These are phyloP conservation scores for Tyto alba DNA, from an alignment of 2,113 vertebrate species.

Conservation along the genomic window DNA sequence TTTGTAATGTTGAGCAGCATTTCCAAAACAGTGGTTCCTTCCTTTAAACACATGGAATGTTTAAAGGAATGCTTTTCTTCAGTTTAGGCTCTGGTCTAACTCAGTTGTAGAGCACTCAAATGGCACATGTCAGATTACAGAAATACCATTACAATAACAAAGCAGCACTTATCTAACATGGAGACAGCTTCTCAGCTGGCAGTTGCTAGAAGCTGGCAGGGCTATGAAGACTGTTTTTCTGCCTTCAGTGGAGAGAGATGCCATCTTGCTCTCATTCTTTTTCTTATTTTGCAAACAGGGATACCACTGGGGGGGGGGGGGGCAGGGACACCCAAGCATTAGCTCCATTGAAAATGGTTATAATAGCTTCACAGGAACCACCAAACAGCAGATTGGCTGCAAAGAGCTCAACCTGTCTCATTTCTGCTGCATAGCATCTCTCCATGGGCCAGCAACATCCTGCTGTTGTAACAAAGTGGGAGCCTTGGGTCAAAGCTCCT, in stretches of 20 bases:
- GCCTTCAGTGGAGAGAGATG: not conserved
- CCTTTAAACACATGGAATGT: not conserved
- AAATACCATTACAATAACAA: not conserved
- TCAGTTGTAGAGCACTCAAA: not conserved
- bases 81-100: not conserved
- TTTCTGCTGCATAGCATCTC: not conserved
- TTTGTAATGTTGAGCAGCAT: not conserved
- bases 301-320: not conserved
- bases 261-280: not conserved
- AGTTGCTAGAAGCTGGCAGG: not conserved
- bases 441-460: not conserved
- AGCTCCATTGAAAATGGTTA: not conserved
- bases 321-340: accelerated
- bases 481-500: not conserved
- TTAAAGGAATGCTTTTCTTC: not conserved
- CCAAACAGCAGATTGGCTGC: not conserved
- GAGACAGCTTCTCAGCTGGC: not conserved
- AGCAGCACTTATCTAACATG: not conserved
- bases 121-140: not conserved
- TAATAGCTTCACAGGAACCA: not conserved
- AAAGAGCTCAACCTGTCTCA: not conserved
- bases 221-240: not conserved
- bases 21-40: not conserved
- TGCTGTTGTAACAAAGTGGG: not conserved
- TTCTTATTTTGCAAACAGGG: not conserved